These are phyloP conservation scores for Orchesellides sinensis DNA, from an alignment of 2,888 invertebrate species.

Conservation along the genomic window DNA sequence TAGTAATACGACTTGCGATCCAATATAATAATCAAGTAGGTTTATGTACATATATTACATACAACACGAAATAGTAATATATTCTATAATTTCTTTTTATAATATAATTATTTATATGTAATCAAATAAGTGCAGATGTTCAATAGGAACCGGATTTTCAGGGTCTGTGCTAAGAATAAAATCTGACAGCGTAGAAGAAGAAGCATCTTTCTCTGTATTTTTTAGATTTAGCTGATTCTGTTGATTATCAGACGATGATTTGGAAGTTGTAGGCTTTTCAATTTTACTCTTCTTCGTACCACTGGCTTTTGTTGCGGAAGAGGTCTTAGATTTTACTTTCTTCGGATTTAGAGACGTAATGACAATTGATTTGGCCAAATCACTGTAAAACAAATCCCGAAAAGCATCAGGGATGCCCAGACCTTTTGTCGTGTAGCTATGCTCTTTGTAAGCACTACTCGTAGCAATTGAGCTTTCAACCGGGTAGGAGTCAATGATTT, in stretches of 20 bases:
- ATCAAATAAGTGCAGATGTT: slow-evolving; percentile 24
- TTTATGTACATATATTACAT: no score
- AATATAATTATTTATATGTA: neutral
- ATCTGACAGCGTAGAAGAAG: neutral
- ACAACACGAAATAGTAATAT: no score
- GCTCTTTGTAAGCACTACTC: slow-evolving; percentile 41
- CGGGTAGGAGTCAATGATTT: slow-evolving; percentile 71
- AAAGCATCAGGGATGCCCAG: slow-evolving; percentile 72
- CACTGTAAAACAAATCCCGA: slow-evolving; percentile 71
- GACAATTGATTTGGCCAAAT: slow-evolving; percentile 69
- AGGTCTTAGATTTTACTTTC: slow-evolving; percentile 39
- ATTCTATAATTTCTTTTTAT: no score
- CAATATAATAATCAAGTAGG: no score
- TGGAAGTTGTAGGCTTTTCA: neutral
- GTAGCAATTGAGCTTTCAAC: slow-evolving; percentile 44
- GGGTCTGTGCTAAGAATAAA: slow-evolving; percentile 11
- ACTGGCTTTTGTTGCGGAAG: neutral
- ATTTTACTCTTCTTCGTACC: slow-evolving; percentile 34
- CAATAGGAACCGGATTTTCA: slow-evolving; percentile 37
- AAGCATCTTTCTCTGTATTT: neutral
- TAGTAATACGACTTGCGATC: no score
- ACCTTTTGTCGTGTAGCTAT: slow-evolving; percentile 69
- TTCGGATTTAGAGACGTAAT: slow-evolving; percentile 64
- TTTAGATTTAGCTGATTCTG: neutral
- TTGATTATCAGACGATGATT: neutral